phyloP scores from a whole-genome alignment of 1,140 invertebrate genomes.

The Pseudomyrmex pallidus region DNA sequence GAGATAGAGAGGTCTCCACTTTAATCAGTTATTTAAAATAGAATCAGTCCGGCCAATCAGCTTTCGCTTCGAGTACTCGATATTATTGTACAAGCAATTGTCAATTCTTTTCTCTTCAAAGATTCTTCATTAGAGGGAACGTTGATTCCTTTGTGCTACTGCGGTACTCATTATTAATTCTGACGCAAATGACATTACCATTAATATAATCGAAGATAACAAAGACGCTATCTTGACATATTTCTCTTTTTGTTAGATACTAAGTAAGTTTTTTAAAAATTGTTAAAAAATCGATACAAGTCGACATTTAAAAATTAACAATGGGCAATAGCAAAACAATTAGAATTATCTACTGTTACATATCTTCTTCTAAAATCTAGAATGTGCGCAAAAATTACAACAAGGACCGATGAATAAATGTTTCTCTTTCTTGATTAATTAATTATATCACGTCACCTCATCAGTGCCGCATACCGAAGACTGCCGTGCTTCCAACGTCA shows the following conservation, averaged over 20 bases:
- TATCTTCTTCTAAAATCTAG: no score
- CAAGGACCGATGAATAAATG: background rate
- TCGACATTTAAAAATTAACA: background rate
- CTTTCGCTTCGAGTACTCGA: constrained; percentile 6
- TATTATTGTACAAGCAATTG: constrained; percentile 20
- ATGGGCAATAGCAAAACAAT: background rate
- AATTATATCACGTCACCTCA: constrained; percentile 12
- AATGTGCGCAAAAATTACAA: no score
- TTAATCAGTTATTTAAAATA: constrained; percentile 54
- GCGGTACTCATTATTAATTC: constrained; percentile 29
- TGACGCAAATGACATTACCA: constrained; percentile 19
- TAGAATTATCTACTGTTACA: no score
- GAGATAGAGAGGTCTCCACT: background rate
- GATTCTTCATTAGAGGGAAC: constrained; percentile 2
- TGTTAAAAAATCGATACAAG: background rate
- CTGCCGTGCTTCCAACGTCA: background rate
- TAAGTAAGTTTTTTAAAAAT: background rate
- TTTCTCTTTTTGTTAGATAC: background rate
- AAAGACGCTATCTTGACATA: background rate
- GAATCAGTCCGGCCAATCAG: constrained; percentile 4
- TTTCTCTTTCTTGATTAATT: constrained; percentile 17
- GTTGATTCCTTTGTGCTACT: background rate
- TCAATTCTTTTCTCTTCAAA: constrained; percentile 6
- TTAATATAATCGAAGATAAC: background rate
- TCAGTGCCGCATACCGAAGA: background rate